Evolutionary conservation across 2,797 vertebrate species (phyloP).

Genomic region (Danio tinwini): DNA sequence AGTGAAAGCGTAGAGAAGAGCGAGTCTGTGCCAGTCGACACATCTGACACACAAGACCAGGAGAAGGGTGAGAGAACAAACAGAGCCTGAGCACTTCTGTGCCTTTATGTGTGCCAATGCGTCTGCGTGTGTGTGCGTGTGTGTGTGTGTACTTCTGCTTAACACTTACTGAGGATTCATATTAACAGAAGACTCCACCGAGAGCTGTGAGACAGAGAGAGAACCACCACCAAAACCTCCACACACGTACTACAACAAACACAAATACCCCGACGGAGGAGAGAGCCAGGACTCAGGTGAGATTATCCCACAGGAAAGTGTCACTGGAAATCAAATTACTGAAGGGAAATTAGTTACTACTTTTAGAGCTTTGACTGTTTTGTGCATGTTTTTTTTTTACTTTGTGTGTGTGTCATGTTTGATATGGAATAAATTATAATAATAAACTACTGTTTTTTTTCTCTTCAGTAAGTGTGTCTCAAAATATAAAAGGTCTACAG

Average conservation of each 20-base stretch:
- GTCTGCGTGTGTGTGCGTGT: not conserved
- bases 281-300: slow-evolving; percentile 62
- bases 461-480: slow-evolving; percentile 46
- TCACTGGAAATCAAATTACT: not conserved
- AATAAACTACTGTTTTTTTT: not conserved
- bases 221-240: slow-evolving; percentile 76
- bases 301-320: not conserved
- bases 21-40: slow-evolving; percentile 50
- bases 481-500: slow-evolving; percentile 38
- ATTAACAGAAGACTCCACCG: slow-evolving; percentile 49
- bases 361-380: not conserved
- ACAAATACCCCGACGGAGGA: slow-evolving; percentile 65
- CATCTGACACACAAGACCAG: slow-evolving; percentile 27
- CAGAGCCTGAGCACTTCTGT: slow-evolving; percentile 42
- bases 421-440: not conserved
- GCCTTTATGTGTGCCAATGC: slow-evolving; percentile 51
- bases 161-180: slow-evolving; percentile 15
- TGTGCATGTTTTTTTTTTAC: not conserved
- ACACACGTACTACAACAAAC: slow-evolving; percentile 75
- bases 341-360: not conserved
- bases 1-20: slow-evolving; percentile 25
- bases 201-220: slow-evolving; percentile 51
- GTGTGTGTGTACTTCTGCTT: slow-evolving; percentile 12
- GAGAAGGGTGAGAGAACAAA: slow-evolving; percentile 51
- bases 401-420: not conserved